phyloP scores from a whole-genome alignment of 2,113 vertebrate genomes.

The Ardeotis arabs region DNA sequence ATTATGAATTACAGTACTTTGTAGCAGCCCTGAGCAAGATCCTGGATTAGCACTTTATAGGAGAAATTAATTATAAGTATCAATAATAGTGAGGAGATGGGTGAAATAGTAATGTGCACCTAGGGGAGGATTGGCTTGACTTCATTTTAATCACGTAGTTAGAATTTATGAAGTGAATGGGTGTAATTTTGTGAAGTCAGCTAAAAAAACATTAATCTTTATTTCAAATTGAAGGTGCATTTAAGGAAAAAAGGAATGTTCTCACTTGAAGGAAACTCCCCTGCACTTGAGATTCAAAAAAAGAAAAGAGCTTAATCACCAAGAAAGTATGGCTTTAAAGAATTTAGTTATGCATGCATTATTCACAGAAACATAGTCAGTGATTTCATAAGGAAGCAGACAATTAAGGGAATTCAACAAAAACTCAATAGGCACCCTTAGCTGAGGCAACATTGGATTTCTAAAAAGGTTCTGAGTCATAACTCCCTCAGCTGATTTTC shows the following conservation, averaged over 20 bases:
- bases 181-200: neutral
- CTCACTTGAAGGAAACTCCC: neutral
- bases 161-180: neutral
- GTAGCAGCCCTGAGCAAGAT: neutral
- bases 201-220: neutral
- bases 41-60: neutral
- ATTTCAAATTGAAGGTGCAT: neutral
- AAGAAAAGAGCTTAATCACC: constrained; percentile 18
- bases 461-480: constrained; percentile 8
- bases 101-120: neutral
- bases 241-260: neutral
- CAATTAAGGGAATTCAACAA: constrained; percentile 1
- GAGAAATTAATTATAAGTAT: neutral
- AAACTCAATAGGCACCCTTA: neutral
- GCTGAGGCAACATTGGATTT: neutral
- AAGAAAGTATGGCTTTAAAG: neutral
- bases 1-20: neutral
- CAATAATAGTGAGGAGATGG: neutral
- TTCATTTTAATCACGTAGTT: neutral
- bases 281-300: neutral
- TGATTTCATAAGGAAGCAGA: neutral
- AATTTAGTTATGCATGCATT: neutral
- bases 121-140: neutral
- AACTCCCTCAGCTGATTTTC: neutral
- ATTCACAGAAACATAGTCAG: constrained; percentile 9